Conservation (phyloP, 2,888 invertebrate species). For the Andrena marginata region DNA sequence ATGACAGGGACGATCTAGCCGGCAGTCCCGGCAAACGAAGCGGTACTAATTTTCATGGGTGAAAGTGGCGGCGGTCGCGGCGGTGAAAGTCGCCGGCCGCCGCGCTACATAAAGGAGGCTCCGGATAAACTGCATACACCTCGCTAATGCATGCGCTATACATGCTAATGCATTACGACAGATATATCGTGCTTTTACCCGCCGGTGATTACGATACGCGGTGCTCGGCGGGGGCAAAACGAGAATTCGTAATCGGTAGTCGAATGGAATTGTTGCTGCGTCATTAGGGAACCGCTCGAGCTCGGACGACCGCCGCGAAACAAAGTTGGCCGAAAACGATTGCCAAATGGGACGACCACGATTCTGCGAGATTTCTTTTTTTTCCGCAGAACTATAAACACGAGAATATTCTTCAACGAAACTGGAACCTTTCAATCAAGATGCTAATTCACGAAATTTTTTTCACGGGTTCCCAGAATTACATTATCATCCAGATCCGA, state of each 20-base stretch:
- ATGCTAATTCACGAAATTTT: too few relatives aligned
- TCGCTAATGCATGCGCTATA: conserved; percentile 38
- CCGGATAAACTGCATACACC: conserved; percentile 62
- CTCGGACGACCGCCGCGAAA: not conserved
- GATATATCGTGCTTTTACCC: conserved; percentile 42
- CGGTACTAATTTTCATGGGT: conserved; percentile 78
- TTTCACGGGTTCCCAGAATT: too few relatives aligned
- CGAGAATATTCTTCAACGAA: too few relatives aligned
- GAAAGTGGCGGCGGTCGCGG: conserved; percentile 77
- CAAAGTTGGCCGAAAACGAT: not conserved
- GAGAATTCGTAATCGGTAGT: conserved; percentile 26
- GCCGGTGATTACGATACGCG: conserved; percentile 20
- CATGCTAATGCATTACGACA: conserved; percentile 49
- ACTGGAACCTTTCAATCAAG: too few relatives aligned
- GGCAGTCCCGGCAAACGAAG: conserved; percentile 25
- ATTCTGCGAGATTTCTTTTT: not conserved
- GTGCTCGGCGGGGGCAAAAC: not conserved
- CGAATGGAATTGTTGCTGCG: not conserved
- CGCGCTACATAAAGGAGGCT: conserved; percentile 64
- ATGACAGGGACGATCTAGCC: conserved; percentile 9
- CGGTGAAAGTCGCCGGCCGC: conserved; percentile 76
- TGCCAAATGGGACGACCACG: not conserved
- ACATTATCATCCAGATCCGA: too few relatives aligned
- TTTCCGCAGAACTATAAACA: too few relatives aligned
- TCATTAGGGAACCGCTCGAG: not conserved